phyloP scores from a whole-genome alignment of 2,888 invertebrate genomes.

The Lepetodrilus schrolli region DNA sequence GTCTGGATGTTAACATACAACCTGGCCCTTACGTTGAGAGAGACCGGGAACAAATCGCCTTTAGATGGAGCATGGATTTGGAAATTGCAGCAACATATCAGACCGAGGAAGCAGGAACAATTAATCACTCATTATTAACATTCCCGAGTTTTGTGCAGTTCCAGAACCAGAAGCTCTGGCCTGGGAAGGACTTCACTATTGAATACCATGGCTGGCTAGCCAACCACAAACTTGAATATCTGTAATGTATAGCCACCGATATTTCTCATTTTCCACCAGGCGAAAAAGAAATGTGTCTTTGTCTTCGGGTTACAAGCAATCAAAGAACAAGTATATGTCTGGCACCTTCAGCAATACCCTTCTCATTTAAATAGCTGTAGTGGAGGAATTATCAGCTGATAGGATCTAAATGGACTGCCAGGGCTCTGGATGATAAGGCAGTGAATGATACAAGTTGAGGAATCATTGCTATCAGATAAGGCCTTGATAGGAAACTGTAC shows the following conservation, averaged over 20 bases:
- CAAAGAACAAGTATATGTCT: constrained; percentile 2
- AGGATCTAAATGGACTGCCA: constrained; percentile 40
- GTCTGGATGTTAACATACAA: not conserved
- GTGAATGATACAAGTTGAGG: not conserved
- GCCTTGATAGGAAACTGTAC: constrained; percentile 23
- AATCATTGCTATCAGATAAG: constrained; percentile 26
- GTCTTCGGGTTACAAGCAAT: constrained; percentile 21
- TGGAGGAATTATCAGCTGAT: constrained; percentile 30
- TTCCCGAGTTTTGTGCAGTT: not conserved
- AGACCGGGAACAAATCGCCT: not conserved
- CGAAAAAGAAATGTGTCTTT: not conserved
- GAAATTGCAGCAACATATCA: not conserved
- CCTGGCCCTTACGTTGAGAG: not conserved
- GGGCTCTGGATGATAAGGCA: constrained; percentile 15
- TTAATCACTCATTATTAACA: constrained; percentile 17
- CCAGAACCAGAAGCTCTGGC: not conserved
- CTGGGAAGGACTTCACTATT: not conserved
- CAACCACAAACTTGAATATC: constrained; percentile 25
- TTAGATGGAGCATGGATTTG: not conserved
- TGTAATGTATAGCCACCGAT: constrained; percentile 9
- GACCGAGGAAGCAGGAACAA: not conserved
- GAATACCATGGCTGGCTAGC: not conserved
- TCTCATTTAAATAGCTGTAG: constrained; percentile 22
- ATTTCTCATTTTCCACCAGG: constrained; percentile 20
- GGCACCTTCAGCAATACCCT: constrained; percentile 3